phyloP scores from a whole-genome alignment of 1,140 invertebrate species.

The Neotoxoptera formosana region DNA sequence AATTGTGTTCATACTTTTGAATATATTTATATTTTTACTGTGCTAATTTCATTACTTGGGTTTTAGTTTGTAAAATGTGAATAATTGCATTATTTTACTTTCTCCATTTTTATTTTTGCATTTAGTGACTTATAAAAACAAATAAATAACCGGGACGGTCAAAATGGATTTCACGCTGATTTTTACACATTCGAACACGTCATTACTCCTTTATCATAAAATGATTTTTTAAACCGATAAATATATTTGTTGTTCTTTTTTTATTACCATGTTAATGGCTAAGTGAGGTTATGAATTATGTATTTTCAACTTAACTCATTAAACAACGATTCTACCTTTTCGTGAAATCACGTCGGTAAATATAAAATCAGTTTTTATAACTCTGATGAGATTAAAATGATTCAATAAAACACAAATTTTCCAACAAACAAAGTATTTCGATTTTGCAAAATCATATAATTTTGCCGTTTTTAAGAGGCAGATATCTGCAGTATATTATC shows the following conservation, averaged over 20 bases:
- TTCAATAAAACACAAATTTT: neutral
- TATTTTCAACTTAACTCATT: conserved; percentile 28
- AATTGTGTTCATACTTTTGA: neutral
- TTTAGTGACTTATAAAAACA: conserved; percentile 14
- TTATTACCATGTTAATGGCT: neutral
- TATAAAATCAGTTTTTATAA: neutral
- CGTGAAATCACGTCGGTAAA: neutral
- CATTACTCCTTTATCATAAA: conserved; percentile 16
- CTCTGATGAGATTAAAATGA: neutral
- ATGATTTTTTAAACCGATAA: neutral
- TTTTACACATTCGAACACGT: neutral
- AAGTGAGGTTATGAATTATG: conserved; percentile 27
- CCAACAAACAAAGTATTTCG: neutral
- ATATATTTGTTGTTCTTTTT: conserved; percentile 13
- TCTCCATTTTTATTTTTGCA: neutral
- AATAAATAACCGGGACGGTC: neutral
- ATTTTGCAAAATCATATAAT: neutral
- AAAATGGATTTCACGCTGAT: conserved; percentile 21
- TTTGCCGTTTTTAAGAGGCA: neutral
- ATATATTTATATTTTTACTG: neutral
- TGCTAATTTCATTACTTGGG: neutral
- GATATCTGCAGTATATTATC: neutral
- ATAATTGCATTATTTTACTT: conserved; percentile 21
- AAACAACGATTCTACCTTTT: neutral
- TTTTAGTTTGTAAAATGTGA: neutral